Evolutionary conservation across 2,888 invertebrate genomes (phyloP).

Genomic region (Drosophila acutilabella): DNA sequence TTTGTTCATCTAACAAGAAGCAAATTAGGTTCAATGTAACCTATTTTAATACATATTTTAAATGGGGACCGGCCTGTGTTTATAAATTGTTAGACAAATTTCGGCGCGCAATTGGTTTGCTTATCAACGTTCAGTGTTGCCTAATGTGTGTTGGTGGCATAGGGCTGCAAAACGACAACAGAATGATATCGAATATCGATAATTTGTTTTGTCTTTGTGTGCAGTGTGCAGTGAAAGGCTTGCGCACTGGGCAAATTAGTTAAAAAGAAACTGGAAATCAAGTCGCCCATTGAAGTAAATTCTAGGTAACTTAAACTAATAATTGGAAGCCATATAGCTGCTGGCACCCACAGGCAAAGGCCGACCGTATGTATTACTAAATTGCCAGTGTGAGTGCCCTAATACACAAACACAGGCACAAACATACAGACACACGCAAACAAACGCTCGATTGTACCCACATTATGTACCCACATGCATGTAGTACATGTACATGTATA

Average conservation of each 20-base stretch:
- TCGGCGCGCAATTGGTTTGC: constrained; percentile 17
- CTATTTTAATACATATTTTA: no score
- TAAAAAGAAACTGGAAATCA: constrained; percentile 57
- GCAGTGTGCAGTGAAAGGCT: constrained; percentile 50
- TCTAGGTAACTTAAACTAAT: constrained; percentile 59
- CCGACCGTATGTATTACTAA: not conserved
- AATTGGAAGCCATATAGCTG: constrained; percentile 56
- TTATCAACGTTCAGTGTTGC: constrained; percentile 41
- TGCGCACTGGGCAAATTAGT: constrained; percentile 58
- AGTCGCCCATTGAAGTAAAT: constrained; percentile 65
- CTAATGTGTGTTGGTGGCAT: not conserved
- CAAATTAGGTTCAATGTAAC: no score
- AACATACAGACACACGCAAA: not conserved
- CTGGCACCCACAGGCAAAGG: constrained; percentile 23
- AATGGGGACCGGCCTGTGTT: no score
- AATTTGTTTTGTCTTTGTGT: constrained; percentile 43
- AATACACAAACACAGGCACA: constrained; percentile 16
- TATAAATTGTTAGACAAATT: not conserved
- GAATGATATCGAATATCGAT: constrained; percentile 37
- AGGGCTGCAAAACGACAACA: constrained; percentile 37
- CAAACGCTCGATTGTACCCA: constrained; percentile 8
- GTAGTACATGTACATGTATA: not conserved
- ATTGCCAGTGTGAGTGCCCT: constrained; percentile 14
- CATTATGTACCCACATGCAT: constrained; percentile 7
- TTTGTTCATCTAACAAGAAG: no score